Evolutionary conservation across 2,888 invertebrate species (phyloP), one percentile per base, ranked within the genome.

Genomic region (Diaperis boleti): DNA sequence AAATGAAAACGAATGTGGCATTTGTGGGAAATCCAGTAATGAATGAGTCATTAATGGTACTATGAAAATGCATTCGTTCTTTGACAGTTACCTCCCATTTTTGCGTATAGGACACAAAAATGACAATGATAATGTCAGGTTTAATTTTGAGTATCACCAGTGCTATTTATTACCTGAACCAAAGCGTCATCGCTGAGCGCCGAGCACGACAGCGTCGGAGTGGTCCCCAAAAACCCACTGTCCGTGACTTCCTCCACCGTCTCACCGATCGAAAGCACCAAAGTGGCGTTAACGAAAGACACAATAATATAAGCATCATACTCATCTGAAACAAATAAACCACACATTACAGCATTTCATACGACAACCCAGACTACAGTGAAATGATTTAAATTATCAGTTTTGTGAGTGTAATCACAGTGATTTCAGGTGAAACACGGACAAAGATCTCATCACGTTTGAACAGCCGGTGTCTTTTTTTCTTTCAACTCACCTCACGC

Each of bases 191-290:
- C 98, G 56, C 98, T 98, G 18, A 99, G 87, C 26, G 98, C 95
- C 6, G 97, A 96, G 83, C 99, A 99, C 67, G 96, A 94, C n/a
- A 99, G 85, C 0, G 99, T 99, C 0, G 98, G 98, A 0, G 98
- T 98, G 0, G 98, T 99, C 63, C 98, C 98, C 75, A 99, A 85
- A 82, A 99, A 99, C 39, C 99, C 99, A 66, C 98, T 98, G 82
- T 99, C 99, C 0, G 98, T 97, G 15, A 99, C 99, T 90, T 99
- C 99, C 83, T 99, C 99, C n/a, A 99, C 99, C 8, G 98, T 99
- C 83, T 99, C 99, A 72, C 99, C 99, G 80, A 99, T 99, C 74
- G 97, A 97, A 76, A 99, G 87, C 69, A 99, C 99, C 77, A 99
- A 88, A 10, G 99, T 99, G 72, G 99, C 99, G 81, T 93, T 94